Evolutionary conservation across 2,113 vertebrate species (phyloP).

Genomic region (Triplophysa siluroides): DNA sequence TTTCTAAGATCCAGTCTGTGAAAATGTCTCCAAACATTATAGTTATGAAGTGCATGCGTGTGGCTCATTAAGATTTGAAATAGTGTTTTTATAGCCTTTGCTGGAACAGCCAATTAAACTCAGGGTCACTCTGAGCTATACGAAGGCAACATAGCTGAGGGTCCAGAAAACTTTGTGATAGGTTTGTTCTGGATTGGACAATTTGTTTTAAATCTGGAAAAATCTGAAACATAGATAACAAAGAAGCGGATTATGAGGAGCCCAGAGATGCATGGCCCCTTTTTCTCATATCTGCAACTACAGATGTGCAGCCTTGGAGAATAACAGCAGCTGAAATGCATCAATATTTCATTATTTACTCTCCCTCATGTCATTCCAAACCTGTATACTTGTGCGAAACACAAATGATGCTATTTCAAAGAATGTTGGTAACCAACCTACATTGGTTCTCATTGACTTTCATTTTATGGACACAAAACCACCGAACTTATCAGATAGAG

Average conservation of each 20-base stretch:
- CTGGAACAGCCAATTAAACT: slow-evolving; percentile 70
- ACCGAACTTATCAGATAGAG: slow-evolving; percentile 41
- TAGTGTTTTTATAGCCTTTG: slow-evolving; percentile 53
- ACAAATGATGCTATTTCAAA: too few species aligned
- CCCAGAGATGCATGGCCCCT: neutral
- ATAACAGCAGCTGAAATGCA: too few species aligned
- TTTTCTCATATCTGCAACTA: slow-evolving; percentile 3
- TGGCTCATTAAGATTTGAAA: slow-evolving; percentile 64
- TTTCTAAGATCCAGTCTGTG: slow-evolving; percentile 18
- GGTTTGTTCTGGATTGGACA: slow-evolving; percentile 43
- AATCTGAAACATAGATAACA: slow-evolving; percentile 55
- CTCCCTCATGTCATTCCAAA: too few species aligned
- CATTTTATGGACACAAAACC: too few species aligned
- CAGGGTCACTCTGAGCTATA: slow-evolving; percentile 60
- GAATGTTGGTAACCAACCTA: too few species aligned
- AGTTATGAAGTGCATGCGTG: slow-evolving; percentile 53
- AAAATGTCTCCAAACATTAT: slow-evolving; percentile 36
- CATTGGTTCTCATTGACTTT: too few species aligned
- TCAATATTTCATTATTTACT: too few species aligned
- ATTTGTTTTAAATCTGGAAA: slow-evolving; percentile 59
- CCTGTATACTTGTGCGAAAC: too few species aligned
- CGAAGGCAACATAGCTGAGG: slow-evolving; percentile 49
- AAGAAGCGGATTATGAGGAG: slow-evolving; percentile 54
- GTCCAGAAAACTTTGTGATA: slow-evolving; percentile 26
- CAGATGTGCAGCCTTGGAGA: neutral